Evolutionary conservation across 2,888 invertebrate species (phyloP).

Genomic region (Apodemia duryi): DNA sequence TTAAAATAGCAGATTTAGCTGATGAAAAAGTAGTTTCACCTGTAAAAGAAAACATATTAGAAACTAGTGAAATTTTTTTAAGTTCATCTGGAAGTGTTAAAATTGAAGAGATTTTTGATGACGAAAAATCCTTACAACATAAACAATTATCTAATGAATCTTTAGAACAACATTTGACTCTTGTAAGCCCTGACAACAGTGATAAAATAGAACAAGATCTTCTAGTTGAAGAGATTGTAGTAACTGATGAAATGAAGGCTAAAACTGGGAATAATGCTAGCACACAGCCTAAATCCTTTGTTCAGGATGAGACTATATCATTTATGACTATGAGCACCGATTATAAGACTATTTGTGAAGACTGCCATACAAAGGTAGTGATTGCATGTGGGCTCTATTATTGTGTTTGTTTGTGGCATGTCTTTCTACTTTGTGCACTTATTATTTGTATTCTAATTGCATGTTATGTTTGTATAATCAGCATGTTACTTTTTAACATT

Average conservation of each 20-base stretch:
- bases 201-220: constrained; percentile 60
- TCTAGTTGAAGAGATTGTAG: constrained; percentile 39
- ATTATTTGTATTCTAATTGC: constrained; percentile 42
- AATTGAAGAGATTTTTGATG: constrained; percentile 32
- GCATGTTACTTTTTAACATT: constrained; percentile 38
- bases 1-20: constrained; percentile 34
- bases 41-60: constrained; percentile 1
- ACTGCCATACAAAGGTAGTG: constrained; percentile 83
- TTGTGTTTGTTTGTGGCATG: constrained; percentile 37
- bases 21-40: constrained; percentile 23
- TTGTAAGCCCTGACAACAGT: constrained; percentile 32
- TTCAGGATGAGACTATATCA: constrained; percentile 59
- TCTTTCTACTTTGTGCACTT: constrained; percentile 35
- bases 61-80: neutral
- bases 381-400: constrained; percentile 39
- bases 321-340: constrained; percentile 83
- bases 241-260: constrained; percentile 40
- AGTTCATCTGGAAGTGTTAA: constrained; percentile 26
- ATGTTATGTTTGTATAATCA: constrained; percentile 43
- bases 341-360: constrained; percentile 85
- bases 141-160: constrained; percentile 35
- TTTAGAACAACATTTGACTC: constrained; percentile 39
- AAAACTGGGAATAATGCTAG: constrained; percentile 44
- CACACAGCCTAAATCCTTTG: constrained; percentile 52
- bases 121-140: constrained; percentile 18